phyloP scores from a whole-genome alignment of 1,140 invertebrate species.

The Papilio machaon region DNA sequence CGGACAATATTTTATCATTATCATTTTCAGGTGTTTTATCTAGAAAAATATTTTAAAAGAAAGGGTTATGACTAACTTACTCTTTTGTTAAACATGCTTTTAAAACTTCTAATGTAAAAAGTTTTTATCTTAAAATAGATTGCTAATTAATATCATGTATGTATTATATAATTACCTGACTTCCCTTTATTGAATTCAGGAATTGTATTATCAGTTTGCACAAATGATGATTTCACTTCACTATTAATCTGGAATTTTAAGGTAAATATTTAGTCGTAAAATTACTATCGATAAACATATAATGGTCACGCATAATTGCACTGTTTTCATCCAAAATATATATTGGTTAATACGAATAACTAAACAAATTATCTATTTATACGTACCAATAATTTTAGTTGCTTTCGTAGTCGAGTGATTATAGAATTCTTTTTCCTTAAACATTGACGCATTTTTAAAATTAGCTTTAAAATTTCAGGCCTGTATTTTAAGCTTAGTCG shows the following conservation, averaged over 20 bases:
- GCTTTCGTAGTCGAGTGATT: constrained; percentile 59
- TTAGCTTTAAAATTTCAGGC: constrained; percentile 68
- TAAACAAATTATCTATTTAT: neutral
- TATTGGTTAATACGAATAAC: neutral
- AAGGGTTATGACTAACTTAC: neutral
- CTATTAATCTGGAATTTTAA: neutral
- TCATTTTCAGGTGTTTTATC: neutral
- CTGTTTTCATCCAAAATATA: too few relatives aligned
- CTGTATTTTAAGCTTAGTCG: constrained; percentile 67
- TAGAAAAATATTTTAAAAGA: neutral
- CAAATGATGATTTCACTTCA: constrained; percentile 43
- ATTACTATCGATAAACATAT: neutral
- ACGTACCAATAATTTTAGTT: constrained; percentile 40
- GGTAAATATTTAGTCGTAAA: neutral
- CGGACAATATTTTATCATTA: neutral
- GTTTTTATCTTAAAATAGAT: too few relatives aligned
- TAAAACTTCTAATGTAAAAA: too few relatives aligned
- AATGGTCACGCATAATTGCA: neutral
- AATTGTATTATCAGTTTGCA: constrained; percentile 48
- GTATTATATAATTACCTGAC: neutral
- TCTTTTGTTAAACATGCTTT: neutral
- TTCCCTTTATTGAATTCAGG: neutral
- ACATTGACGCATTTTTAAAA: constrained; percentile 69
- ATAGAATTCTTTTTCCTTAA: constrained; percentile 62
- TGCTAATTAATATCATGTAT: too few relatives aligned